Conservation (phyloP, 2,888 invertebrate species). For the Ochlodes sylvanus region DNA sequence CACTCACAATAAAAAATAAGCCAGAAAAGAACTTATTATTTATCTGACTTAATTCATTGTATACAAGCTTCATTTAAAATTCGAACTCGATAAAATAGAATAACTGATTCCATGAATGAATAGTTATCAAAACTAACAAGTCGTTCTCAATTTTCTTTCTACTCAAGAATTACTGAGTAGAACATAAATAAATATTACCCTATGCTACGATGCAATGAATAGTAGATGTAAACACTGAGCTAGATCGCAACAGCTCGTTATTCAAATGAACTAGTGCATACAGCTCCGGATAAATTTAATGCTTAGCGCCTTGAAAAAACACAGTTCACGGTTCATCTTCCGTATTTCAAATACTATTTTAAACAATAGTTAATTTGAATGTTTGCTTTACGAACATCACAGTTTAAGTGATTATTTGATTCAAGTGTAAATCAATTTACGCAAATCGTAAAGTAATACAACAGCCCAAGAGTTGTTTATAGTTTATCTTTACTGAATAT, state of each 20-base stretch:
- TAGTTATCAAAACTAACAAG: too few species aligned
- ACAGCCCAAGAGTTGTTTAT: not conserved
- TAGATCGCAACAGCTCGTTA: slow-evolving; percentile 10
- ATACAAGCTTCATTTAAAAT: too few species aligned
- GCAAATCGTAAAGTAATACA: not conserved
- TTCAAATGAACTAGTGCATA: slow-evolving; percentile 14
- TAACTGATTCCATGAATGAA: too few species aligned
- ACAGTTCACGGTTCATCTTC: not conserved
- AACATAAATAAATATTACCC: too few species aligned
- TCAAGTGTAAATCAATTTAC: not conserved
- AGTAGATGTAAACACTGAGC: slow-evolving; percentile 31
- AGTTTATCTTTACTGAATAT: not conserved
- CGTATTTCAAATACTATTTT: not conserved
- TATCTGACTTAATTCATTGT: too few species aligned
- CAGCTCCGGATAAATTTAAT: not conserved
- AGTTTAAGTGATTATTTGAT: not conserved
- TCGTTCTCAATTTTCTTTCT: too few species aligned
- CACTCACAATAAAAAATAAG: too few species aligned
- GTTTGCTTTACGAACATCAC: not conserved
- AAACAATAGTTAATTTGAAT: not conserved
- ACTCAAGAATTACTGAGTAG: too few species aligned
- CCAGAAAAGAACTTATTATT: too few species aligned
- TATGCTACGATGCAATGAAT: slow-evolving; percentile 18
- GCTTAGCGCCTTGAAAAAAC: not conserved
- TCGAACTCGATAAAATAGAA: too few species aligned